phyloP scores from a whole-genome alignment of 1,140 invertebrate species.

The Drosophila pandora region DNA sequence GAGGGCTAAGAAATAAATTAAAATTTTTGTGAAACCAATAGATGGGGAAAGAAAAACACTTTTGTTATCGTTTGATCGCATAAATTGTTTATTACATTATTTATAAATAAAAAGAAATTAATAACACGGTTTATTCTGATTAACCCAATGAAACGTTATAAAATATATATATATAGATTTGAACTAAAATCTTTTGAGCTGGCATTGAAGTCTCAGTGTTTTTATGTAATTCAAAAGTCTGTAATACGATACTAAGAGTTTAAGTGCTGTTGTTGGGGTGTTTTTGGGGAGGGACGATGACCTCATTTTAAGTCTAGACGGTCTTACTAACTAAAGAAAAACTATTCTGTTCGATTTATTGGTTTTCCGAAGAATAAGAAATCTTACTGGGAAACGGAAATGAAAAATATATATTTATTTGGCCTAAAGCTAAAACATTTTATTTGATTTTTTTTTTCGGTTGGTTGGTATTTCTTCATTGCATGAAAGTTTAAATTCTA shows the following conservation, averaged over 20 bases:
- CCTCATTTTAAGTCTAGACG: slow-evolving; percentile 7
- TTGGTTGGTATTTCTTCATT: slow-evolving; percentile 30
- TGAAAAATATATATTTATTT: slow-evolving; percentile 14
- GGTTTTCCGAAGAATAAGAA: slow-evolving; percentile 9
- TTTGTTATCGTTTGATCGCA: slow-evolving; percentile 49
- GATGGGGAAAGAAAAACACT: slow-evolving; percentile 15
- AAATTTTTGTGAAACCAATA: slow-evolving; percentile 27
- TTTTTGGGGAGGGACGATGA: background rate
- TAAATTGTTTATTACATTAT: slow-evolving; percentile 43
- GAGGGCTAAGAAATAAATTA: background rate
- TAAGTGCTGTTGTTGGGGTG: slow-evolving; percentile 13
- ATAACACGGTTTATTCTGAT: slow-evolving; percentile 14
- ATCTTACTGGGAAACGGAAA: slow-evolving; percentile 24
- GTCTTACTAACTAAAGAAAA: slow-evolving; percentile 9
- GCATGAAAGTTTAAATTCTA: slow-evolving; percentile 42
- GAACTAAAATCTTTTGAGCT: slow-evolving; percentile 32
- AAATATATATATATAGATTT: background rate
- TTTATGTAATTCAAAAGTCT: slow-evolving; percentile 3
- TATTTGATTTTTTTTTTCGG: background rate
- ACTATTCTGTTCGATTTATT: slow-evolving; percentile 21
- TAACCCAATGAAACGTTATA: slow-evolving; percentile 2
- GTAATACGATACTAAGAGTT: slow-evolving; percentile 1
- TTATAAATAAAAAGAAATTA: slow-evolving; percentile 34
- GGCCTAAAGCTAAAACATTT: slow-evolving; percentile 21
- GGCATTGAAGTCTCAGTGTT: slow-evolving; percentile 12